phyloP scores from a whole-genome alignment of 2,888 invertebrate species.

The Pyralis farinalis region DNA sequence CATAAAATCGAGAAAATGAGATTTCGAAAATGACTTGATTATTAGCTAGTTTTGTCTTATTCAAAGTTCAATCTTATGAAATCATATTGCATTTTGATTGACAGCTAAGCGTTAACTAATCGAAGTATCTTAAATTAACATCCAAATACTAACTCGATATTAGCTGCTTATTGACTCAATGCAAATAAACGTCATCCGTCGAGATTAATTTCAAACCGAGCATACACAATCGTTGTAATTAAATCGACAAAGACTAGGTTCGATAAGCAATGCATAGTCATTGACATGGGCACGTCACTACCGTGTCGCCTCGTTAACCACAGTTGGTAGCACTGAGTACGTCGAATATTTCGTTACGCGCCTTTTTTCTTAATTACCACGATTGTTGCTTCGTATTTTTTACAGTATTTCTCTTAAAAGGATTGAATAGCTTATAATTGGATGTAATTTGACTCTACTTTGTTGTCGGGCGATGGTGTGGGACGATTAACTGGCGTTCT shows the following conservation, averaged over 20 bases:
- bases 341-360: slow-evolving; percentile 71
- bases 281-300: slow-evolving; percentile 49
- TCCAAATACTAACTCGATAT: neutral
- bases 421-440: slow-evolving; percentile 78
- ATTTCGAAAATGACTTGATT: neutral
- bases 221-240: slow-evolving; percentile 7
- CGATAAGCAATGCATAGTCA: slow-evolving; percentile 16
- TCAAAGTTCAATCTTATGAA: too few species aligned
- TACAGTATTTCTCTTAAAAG: slow-evolving; percentile 61
- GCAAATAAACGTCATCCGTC: neutral
- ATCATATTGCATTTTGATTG: neutral
- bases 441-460: slow-evolving; percentile 77
- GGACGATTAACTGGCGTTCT: slow-evolving; percentile 60
- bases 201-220: slow-evolving; percentile 5
- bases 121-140: neutral
- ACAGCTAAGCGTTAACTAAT: neutral
- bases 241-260: slow-evolving; percentile 3
- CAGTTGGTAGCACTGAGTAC: slow-evolving; percentile 62
- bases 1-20: too few species aligned
- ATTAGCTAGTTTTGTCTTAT: neutral
- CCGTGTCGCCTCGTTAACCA: slow-evolving; percentile 45
- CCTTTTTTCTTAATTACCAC: slow-evolving; percentile 71
- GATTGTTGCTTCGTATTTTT: slow-evolving; percentile 68
- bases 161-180: neutral
- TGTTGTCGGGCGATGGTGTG: slow-evolving; percentile 60